phyloP scores from a whole-genome alignment of 2,888 invertebrate species.

The Tenthredo distinguenda region DNA sequence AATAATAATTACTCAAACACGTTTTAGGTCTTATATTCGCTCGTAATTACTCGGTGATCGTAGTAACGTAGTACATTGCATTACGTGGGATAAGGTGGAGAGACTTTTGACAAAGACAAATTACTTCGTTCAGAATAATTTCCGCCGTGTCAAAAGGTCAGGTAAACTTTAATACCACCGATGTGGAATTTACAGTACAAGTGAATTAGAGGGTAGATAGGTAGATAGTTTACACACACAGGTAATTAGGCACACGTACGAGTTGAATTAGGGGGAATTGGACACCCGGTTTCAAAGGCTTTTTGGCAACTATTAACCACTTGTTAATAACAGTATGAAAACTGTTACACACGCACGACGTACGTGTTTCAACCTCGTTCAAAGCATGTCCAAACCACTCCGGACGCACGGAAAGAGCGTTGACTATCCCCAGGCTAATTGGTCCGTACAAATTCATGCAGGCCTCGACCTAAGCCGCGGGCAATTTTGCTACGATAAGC shows the following conservation, averaged over 20 bases:
- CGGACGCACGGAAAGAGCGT: not conserved
- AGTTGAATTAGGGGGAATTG: not conserved
- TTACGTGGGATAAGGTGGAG: too few species aligned
- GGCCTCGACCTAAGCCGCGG: not conserved
- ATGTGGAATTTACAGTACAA: not conserved
- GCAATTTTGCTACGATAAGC: not conserved
- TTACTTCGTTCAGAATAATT: conserved; percentile 2
- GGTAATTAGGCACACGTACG: not conserved
- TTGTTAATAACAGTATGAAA: not conserved
- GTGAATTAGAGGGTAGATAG: not conserved
- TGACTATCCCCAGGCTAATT: not conserved
- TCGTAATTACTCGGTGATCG: not conserved
- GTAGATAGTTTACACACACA: not conserved
- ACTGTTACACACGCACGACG: not conserved
- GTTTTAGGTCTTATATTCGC: too few species aligned
- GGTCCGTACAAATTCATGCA: not conserved
- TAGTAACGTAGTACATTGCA: not conserved
- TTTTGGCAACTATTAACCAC: conserved; percentile 14
- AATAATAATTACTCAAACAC: too few species aligned
- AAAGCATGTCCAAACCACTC: conserved; percentile 12
- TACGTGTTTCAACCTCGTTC: not conserved
- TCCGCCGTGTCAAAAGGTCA: conserved; percentile 17
- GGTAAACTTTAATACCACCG: not conserved
- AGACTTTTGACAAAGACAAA: conserved; percentile 11
- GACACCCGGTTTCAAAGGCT: not conserved